Conservation (phyloP, 2,113 vertebrate species). For the Tamias sibiricus region DNA sequence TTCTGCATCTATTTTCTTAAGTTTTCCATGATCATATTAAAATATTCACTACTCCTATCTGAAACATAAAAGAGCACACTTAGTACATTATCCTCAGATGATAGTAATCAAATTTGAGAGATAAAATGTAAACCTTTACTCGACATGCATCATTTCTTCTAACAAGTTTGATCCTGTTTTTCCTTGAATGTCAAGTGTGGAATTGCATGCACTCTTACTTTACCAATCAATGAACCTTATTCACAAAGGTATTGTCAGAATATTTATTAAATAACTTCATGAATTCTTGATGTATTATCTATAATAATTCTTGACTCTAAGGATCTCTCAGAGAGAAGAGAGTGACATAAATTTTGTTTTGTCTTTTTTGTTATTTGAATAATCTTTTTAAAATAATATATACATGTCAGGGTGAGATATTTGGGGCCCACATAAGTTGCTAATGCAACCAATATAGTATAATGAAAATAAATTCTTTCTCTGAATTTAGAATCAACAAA, state of each 20-base stretch:
- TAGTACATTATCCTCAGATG: neutral
- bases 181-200: neutral
- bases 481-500: conserved; percentile 78
- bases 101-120: neutral
- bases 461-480: conserved; percentile 70
- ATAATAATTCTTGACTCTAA: neutral
- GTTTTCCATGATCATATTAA: neutral
- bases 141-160: neutral
- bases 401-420: conserved; percentile 77
- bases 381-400: conserved; percentile 34
- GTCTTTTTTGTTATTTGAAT: neutral
- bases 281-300: neutral
- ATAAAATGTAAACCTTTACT: neutral
- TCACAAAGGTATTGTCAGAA: neutral
- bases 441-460: conserved; percentile 71
- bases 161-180: neutral
- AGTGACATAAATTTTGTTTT: neutral
- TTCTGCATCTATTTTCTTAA: neutral
- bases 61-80: neutral
- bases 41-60: neutral
- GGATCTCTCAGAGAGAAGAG: neutral
- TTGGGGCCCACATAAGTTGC: conserved; percentile 70
- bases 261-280: neutral
- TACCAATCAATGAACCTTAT: neutral
- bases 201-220: neutral